Base-by-base conservation (phyloP, 2,113 vertebrate genomes). In the Poecile atricapillus region DNA sequence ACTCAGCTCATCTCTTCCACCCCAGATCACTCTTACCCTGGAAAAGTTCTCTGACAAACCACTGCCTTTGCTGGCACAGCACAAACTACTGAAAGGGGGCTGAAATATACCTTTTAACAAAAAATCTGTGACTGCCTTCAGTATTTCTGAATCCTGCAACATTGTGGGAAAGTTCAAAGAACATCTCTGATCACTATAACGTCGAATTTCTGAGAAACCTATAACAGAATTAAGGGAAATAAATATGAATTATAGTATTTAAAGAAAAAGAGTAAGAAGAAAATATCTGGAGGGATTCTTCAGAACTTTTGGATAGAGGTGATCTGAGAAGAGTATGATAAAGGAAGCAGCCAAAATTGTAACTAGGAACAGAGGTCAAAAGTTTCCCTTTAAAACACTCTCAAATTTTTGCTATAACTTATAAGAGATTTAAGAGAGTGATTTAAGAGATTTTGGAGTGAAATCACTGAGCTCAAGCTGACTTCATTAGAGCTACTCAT, bases 401-500 rank as follows among this genome's bases (percentile, higher is more conserved):
- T 52, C 17, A 82, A 50, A 74, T 77, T 87, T 89, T 50, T 83
- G 27, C 56, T 69, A 83, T 33, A 77, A n/a, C 7, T 90, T 92
- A 47, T 13, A 41, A 81, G 76, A 90, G 53, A 63, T 90, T 90
- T 88, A 74, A 93, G 39, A 24, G 20, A 46, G 11, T 37, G 33
- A 35, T 65, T 65, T 46, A 56, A 39, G 63, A 47, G 63, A 68
- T 58, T 58, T 59, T 95, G 79, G 27, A 87, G 33, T 59, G 69
- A 73, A 95, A 91, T 81, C 47, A 56, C 1, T 67, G 71, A 83
- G 78, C 70, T 93, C 55, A 89, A 87, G 49, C 69, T 95, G 85
- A 90, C 52, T 89, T 95, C 64, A 60, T 89, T 81, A 92, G 47
- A 88, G 69, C 56, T 86, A 18, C 22, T 94, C 90, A 90, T 87